Conservation (phyloP, 2,888 invertebrate species). For the Leistus spinibarbis region DNA sequence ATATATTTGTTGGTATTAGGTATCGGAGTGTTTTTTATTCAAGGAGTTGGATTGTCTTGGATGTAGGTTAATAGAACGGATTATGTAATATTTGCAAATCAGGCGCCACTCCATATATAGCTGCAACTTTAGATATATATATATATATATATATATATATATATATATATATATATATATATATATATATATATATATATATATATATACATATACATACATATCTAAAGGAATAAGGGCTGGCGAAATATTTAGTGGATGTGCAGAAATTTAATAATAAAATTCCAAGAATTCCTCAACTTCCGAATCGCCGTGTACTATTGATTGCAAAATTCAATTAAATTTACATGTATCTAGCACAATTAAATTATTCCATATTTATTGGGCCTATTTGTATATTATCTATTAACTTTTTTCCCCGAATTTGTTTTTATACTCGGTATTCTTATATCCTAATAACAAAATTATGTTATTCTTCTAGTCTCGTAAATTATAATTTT, state of each 20-base stretch:
- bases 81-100: too few species aligned
- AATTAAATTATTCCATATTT: too few species aligned
- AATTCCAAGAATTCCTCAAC: neutral
- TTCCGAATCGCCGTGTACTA: neutral
- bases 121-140: constrained; percentile 1
- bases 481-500: too few species aligned
- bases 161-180: constrained; percentile 5
- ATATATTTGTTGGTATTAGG: too few species aligned
- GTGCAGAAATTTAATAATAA: neutral
- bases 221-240: neutral
- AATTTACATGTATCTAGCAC: neutral
- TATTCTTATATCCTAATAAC: too few species aligned
- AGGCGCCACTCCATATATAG: too few species aligned
- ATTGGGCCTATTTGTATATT: too few species aligned
- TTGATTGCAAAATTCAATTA: neutral
- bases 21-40: neutral
- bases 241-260: neutral
- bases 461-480: too few species aligned
- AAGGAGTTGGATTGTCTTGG: too few species aligned
- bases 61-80: too few species aligned
- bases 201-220: neutral
- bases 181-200: neutral
- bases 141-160: constrained; percentile 4
- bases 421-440: too few species aligned
- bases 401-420: too few species aligned